Conservation (phyloP, 1,140 invertebrate species). For the Rhagoletis zephyria region DNA sequence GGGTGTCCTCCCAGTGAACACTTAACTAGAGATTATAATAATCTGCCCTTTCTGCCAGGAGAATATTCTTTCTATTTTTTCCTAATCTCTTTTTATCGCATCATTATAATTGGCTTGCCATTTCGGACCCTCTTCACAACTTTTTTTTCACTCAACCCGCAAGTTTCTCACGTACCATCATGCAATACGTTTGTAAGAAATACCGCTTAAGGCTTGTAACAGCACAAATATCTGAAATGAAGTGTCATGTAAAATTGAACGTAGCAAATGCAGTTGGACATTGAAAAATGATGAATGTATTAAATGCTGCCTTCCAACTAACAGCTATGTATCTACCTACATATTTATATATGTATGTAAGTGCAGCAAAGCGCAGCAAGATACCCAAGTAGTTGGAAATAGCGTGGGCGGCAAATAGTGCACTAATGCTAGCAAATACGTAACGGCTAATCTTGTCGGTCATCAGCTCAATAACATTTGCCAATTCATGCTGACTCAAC, state of each 20-base stretch:
- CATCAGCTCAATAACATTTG: slow-evolving; percentile 11
- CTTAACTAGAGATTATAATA: no score
- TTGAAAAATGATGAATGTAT: slow-evolving; percentile 15
- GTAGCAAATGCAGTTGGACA: not conserved
- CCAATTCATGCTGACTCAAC: slow-evolving; percentile 1
- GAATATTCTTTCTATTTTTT: no score
- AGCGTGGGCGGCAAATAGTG: not conserved
- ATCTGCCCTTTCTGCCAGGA: no score
- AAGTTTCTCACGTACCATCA: no score
- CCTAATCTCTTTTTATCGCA: not conserved
- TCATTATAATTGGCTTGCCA: no score
- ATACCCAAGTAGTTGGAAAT: not conserved
- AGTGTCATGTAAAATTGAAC: not conserved
- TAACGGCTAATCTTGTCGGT: not conserved
- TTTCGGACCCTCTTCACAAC: not conserved
- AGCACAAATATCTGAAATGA: not conserved
- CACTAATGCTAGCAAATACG: not conserved
- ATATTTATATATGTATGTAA: no score
- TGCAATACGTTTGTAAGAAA: not conserved
- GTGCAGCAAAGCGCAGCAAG: not conserved
- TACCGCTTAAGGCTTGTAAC: not conserved
- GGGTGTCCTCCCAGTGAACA: no score
- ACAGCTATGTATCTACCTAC: not conserved
- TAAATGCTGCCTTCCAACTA: not conserved
- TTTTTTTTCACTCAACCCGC: not conserved